Evolutionary conservation across 1,140 invertebrate species (phyloP).

Genomic region (Calosoma granatense): DNA sequence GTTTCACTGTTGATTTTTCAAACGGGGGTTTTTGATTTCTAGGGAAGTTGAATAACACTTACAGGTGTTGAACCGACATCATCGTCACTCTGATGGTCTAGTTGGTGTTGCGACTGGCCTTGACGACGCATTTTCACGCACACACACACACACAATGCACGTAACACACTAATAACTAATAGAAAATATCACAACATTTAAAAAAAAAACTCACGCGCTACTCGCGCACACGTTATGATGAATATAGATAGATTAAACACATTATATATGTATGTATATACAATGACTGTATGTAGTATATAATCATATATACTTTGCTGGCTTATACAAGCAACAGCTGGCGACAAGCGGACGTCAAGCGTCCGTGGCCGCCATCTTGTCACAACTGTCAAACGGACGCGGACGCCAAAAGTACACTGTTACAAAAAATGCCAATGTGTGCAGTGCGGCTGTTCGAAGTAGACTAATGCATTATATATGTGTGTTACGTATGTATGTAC

Average conservation of each 20-base stretch:
- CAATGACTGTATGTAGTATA: neutral
- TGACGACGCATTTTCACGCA: neutral
- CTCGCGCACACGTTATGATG: neutral
- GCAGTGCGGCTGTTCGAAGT: too few species aligned
- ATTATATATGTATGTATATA: too few species aligned
- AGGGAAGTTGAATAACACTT: too few species aligned
- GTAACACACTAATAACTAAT: too few species aligned
- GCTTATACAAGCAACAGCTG: neutral
- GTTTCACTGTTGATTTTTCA: too few species aligned
- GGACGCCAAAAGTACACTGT: neutral
- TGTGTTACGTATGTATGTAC: too few species aligned
- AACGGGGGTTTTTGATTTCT: too few species aligned
- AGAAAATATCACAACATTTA: too few species aligned
- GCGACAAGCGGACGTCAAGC: neutral
- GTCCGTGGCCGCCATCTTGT: neutral
- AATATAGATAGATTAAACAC: too few species aligned
- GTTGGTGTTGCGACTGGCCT: neutral
- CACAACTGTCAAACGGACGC: neutral
- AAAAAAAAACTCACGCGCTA: neutral
- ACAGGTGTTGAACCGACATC: constrained; percentile 6
- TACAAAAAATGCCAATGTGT: neutral
- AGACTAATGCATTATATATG: too few species aligned
- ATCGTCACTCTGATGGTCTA: constrained; percentile 6
- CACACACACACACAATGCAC: neutral
- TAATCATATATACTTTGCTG: too few species aligned